Evolutionary conservation across 2,888 invertebrate species (phyloP), one percentile per base, ranked within the genome.

Genomic region (Archips crataeganus): DNA sequence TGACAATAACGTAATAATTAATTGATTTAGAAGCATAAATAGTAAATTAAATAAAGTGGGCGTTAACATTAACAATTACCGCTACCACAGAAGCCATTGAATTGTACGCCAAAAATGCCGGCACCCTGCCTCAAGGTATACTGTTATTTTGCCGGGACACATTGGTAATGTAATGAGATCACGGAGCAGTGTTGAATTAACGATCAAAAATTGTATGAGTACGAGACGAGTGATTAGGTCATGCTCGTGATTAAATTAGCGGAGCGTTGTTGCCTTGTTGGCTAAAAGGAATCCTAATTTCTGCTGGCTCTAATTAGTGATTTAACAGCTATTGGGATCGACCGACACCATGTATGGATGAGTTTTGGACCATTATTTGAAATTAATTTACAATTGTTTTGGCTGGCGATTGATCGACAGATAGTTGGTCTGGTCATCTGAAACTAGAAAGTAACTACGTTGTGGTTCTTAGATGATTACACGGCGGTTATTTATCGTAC

Each of bases 201-300:
- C 39, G 59, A 73, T 57, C 49, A 32, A 63, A 74, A 64, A 74
- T 59, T 65, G 34, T 65, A 74, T 69, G 39, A 64, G 60, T 54
- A 39, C 39, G 34, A 61, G 47, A 34, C 60, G 23, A 60, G 65
- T 70, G 74, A 74, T 74, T 74, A 74, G 74, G 74, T 74, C 74
- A 74, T 45, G 74, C 74, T 64, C n/a, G 34, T 70, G 51, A 74
- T 74, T 74, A 59, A 74, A 74, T 74, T 74, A 74, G 74, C 60
- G 65, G 54, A 69, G 11, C 49, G 9, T 15, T 59, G 59, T 49
- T 15, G 23, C 23, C 36, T 36, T 8, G 60, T 61, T 61, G 13
- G 34, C 42, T 49, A 9, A 36, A 8, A 32, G 57, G 57, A 32
- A 32, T 57, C 57, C 51, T 51, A 65, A n/a, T 34, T 36, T 65